Evolutionary conservation across 2,888 invertebrate species (phyloP), one percentile per base, ranked within the genome.

Genomic region (Apotomis turbidana): DNA sequence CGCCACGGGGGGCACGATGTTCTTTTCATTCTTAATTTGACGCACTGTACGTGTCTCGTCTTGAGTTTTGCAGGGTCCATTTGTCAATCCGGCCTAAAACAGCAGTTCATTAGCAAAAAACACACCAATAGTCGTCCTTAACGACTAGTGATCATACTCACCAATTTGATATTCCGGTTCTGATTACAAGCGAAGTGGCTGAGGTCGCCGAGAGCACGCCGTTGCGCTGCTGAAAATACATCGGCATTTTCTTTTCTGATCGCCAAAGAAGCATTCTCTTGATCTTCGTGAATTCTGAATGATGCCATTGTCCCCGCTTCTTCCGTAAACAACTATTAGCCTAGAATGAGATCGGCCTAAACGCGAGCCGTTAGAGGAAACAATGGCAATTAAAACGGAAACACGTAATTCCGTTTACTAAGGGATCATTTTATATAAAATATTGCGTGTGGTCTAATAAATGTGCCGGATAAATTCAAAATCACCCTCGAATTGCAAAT

Each of bases 261-360:
- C 75, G 91, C 92, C 78, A 93, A 83, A 76, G 93, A 85, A 79
- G 95, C 92, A 89, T 97, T 97, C 90, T 97, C 97, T 87, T 96
- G 95, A 90, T 97, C 97, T 88, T 96, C 95, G 89, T 95, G 96
- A 84, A 97, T 96, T 90, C 95, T 94, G 88, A 97, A 95, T 79
- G 95, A 94, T 89, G 96, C 96, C 97, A 97, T 96, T 89, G 86
- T 85, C 78, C 81, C 81, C 78, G 85, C 82, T 86, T 81, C 80
- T 86, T 89, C 87, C 87, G 90, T 89, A 89, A 88, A 91, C 88
- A 90, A 57, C 54, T 68, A 51, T 79, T 82, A 85, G 81, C 5
- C 81, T 76, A 83, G 77, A 77, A 85, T 73, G 78, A 84, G 81
- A 83, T 82, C 79, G 79, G 77, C 75, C 76, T 76, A 75, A 79